phyloP scores from a whole-genome alignment of 2,888 invertebrate species.

The Napeogenes inachia region DNA sequence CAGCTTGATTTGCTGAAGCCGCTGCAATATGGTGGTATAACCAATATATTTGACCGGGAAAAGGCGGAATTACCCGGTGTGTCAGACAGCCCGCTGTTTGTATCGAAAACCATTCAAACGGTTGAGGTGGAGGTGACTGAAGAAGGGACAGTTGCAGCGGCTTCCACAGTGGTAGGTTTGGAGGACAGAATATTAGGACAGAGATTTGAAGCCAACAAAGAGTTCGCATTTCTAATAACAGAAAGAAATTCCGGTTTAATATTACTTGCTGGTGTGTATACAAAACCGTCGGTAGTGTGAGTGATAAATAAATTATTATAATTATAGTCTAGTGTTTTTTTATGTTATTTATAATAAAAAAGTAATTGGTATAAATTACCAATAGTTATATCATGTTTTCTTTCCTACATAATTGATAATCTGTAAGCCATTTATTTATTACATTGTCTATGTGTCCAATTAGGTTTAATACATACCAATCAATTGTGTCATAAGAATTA shows the following conservation, averaged over 20 bases:
- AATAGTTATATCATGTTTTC: neutral
- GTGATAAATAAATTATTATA: slow-evolving; percentile 24
- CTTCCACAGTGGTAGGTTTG: slow-evolving; percentile 73
- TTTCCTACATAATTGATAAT: too few species aligned
- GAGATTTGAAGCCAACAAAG: slow-evolving; percentile 80
- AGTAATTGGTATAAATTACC: neutral
- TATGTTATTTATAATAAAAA: slow-evolving; percentile 3
- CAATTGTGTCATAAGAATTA: too few species aligned
- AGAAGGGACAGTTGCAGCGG: slow-evolving; percentile 83
- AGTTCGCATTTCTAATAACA: slow-evolving; percentile 81
- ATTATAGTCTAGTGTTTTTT: slow-evolving; percentile 22
- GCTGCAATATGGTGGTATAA: slow-evolving; percentile 78
- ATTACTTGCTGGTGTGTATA: slow-evolving; percentile 79
- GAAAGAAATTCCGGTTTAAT: slow-evolving; percentile 79
- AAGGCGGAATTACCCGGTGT: slow-evolving; percentile 79
- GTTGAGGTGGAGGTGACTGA: slow-evolving; percentile 85
- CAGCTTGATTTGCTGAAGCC: slow-evolving; percentile 62
- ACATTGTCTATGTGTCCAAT: too few species aligned
- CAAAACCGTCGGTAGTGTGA: slow-evolving; percentile 48
- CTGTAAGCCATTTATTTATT: too few species aligned
- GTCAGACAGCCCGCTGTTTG: slow-evolving; percentile 72
- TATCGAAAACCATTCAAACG: slow-evolving; percentile 81
- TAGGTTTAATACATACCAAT: too few species aligned
- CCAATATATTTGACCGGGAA: slow-evolving; percentile 78
- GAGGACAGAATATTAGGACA: slow-evolving; percentile 69